Base-by-base conservation (phyloP, 2,113 vertebrate species). In the Nycticebus coucang region DNA sequence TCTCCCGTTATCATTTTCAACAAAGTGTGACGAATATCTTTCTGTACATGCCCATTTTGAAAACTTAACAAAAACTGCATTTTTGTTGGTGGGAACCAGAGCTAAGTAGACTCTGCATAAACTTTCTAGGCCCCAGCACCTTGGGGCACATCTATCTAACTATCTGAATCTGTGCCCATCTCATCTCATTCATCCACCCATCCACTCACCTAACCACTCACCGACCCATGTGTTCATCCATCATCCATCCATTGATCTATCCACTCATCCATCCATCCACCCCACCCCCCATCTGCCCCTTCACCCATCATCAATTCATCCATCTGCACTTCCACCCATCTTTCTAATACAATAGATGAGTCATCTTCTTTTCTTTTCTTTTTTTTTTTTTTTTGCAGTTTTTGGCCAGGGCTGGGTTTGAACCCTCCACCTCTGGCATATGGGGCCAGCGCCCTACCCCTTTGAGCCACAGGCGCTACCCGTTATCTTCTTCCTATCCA, bases 1-100 rank as follows among this genome's bases (percentile, higher is more conserved):
- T 92, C 94, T 96, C 53, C 86, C 97, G 77, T 95, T 97, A 17
- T 2, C 57, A 19, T 62, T 93, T 59, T 28, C 55, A 64, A 10
- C 41, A 78, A 78, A 66, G 17, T 59, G 7, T 53, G 35, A 55
- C 45, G 11, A 24, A 35, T 26, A 53, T 69, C 11, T 79, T 35
- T 74, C 50, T 89, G 14, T 24, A 30, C 7, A 60, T 64, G 62
- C 28, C 18, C 45, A 35, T 53, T 90, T 77, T 37, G 41, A 82
- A 90, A 90, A 64, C 28, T 82, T 71, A 41, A 41, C 41, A 41
- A 41, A 41, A 41, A 41, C 41, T 41, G 15, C 21, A 64, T 26
- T 86, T 89, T 77, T 77, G 22, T 78, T 87, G 35, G 15, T 64
- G 9, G 75, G 60, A 91, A 13, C 33, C 90, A 64, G 30, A 64